Evolutionary conservation across 1,140 invertebrate species (phyloP), one percentile per base, ranked within the genome.

Genomic region (Caenorhabditis latens): DNA sequence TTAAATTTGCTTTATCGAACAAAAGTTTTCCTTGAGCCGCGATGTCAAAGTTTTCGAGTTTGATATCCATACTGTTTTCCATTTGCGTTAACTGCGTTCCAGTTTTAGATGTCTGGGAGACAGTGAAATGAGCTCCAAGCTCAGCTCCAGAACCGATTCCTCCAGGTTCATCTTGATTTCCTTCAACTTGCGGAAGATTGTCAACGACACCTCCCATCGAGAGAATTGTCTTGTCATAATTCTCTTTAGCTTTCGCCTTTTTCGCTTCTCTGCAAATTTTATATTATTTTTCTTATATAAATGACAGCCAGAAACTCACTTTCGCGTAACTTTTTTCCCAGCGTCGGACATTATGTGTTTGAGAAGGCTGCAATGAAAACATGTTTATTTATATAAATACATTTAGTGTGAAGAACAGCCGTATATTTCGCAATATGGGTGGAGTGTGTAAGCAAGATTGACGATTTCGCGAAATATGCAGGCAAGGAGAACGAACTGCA

Each of bases 11-110:
- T 94, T 99, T 99, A 14, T 97, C 95, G 93, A 99, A 99, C 24
- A 99, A 93, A 93, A 99, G 97, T 91, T 99, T 98, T 55, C 98
- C 98, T 93, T 97, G 96, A 0, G 98, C 98, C 40, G 96, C 95
- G 88, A 99, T 99, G 84, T 96, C 98, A 92, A 99, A 99, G 93
- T 98, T 98, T 92, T 99, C 98, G 40, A 98, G 95, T 94, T 99
- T 99, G 43, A 99, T 99, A 93, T 99, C 98, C 24, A 98, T 95
- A 5, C 97, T 97, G 93, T 97, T 96, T 92, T 99, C 97, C 79
- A 98, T 90, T 40, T 96, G 95, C 53, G 95, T 95, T 90, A 96
- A 95, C 89, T 97, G 95, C 91, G 96, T 96, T 32, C 95, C 95
- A 85, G 95, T 95, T 93, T 96, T 97, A n/a, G 95, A 95, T 93